These are phyloP conservation scores for Scomber japonicus DNA, from an alignment of 2,113 vertebrate genomes.

Conservation along the genomic window DNA sequence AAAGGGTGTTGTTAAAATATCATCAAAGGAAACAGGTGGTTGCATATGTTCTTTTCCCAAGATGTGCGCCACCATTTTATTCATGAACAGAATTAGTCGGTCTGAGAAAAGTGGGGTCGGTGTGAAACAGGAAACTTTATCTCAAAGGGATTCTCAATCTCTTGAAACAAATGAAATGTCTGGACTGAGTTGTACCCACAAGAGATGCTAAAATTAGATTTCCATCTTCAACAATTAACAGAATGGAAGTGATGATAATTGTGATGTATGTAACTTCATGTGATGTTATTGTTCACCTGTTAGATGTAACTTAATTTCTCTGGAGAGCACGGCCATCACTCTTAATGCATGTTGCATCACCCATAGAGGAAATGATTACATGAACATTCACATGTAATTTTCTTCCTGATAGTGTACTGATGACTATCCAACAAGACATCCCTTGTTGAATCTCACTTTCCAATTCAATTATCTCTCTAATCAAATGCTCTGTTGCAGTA, in stretches of 20 bases:
- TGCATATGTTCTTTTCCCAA: constrained; percentile 25
- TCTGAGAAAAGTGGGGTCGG: constrained; percentile 16
- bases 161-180: constrained; percentile 54
- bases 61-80: constrained; percentile 16
- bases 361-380: constrained; percentile 31
- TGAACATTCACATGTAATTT: constrained; percentile 52
- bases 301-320: constrained; percentile 48
- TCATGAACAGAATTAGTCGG: constrained; percentile 42
- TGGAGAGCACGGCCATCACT: constrained; percentile 1
- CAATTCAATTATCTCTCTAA: constrained; percentile 81
- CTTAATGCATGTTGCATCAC: constrained; percentile 25
- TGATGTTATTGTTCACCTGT: constrained; percentile 1
- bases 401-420: constrained; percentile 38
- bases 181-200: neutral
- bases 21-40: constrained; percentile 30
- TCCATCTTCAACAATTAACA: constrained; percentile 9
- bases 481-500: constrained; percentile 50
- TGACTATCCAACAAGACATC: constrained; percentile 62
- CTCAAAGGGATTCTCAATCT: constrained; percentile 54
- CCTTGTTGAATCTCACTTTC: constrained; percentile 69
- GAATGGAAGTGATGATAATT: constrained; percentile 31
- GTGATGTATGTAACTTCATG: constrained; percentile 25
- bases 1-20: constrained; percentile 40
- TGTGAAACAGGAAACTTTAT: constrained; percentile 13
- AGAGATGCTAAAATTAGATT: constrained; percentile 1